Evolutionary conservation across 1,140 invertebrate genomes (phyloP).

Genomic region (Panagrolaimus sp.): DNA sequence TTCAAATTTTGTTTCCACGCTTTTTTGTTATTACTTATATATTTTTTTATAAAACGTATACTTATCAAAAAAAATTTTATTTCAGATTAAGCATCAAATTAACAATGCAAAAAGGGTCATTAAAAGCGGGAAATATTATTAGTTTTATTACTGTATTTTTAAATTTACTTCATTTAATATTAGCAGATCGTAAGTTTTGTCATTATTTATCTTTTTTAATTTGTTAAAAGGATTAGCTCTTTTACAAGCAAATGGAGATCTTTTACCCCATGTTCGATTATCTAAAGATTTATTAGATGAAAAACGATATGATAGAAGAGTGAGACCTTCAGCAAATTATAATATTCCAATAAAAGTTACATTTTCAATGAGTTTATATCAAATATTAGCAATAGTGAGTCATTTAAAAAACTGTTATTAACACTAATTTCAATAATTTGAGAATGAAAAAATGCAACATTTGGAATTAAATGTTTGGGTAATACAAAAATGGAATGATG

Average conservation of each 20-base stretch:
- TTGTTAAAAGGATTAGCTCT: conserved; percentile 25
- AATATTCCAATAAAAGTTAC: conserved; percentile 48
- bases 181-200: no score
- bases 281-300: conserved; percentile 56
- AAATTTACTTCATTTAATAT: background rate
- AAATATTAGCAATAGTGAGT: conserved; percentile 55
- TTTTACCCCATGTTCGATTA: conserved; percentile 55
- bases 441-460: conserved; percentile 58
- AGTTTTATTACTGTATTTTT: no score
- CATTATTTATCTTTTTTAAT: no score
- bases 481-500: conserved; percentile 59
- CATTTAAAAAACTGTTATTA: conserved; percentile 3
- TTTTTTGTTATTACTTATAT: no score
- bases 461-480: conserved; percentile 58
- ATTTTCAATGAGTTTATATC: conserved; percentile 59
- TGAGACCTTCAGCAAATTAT: conserved; percentile 56
- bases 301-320: conserved; percentile 52
- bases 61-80: no score
- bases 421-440: conserved; percentile 23
- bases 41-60: no score
- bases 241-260: conserved; percentile 49
- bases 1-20: no score
- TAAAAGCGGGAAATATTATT: no score
- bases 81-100: no score
- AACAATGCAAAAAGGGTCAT: no score